Conservation (phyloP, 2,797 vertebrate species). For the Lagothrix lagotricha region DNA sequence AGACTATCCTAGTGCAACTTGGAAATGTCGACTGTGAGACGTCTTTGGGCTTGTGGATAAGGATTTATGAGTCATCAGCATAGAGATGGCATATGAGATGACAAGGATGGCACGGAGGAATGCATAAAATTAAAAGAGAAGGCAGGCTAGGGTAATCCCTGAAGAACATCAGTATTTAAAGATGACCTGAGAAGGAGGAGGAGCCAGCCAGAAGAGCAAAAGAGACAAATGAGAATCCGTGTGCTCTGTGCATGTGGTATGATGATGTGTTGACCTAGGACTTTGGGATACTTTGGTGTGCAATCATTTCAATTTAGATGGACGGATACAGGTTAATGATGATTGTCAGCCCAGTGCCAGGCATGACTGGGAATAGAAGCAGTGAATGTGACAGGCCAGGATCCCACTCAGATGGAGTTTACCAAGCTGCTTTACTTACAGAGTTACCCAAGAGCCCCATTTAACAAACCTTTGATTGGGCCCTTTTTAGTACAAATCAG, state of each 20-base stretch:
- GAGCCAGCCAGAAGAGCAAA: neutral
- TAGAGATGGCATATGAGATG: neutral
- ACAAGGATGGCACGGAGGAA: neutral
- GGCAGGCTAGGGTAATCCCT: neutral
- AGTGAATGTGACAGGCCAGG: neutral
- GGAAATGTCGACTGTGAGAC: neutral
- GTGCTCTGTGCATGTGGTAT: fast-evolving
- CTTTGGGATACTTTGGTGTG: neutral
- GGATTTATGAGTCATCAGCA: neutral
- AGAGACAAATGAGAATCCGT: neutral
- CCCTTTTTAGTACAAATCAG: neutral
- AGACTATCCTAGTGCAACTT: fast-evolving
- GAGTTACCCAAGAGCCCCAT: no score
- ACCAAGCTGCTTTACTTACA: neutral
- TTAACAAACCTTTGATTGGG: neutral
- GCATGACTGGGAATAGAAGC: fast-evolving
- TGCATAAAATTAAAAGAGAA: neutral
- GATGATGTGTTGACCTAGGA: fast-evolving
- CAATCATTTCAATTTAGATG: neutral
- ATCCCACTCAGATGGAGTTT: neutral
- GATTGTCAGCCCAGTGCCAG: neutral
- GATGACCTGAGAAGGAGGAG: neutral
- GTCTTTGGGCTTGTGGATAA: neutral
- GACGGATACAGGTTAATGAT: neutral
- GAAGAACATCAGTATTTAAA: neutral